Conservation (phyloP, 2,888 invertebrate genomes). For the Acleris sparsana region DNA sequence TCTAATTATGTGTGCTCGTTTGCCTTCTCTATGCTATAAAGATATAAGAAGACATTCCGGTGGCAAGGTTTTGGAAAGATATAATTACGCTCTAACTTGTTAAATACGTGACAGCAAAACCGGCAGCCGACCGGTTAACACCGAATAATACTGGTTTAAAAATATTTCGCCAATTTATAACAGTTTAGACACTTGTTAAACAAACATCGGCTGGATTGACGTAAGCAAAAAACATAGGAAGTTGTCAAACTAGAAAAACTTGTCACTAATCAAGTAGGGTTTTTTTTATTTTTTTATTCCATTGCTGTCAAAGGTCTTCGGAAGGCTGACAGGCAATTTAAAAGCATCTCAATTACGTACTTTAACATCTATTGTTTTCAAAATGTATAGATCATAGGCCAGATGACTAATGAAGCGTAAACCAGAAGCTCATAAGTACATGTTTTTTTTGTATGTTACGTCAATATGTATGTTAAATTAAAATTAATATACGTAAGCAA, state of each 20-base stretch:
- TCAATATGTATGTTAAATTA: too few relatives aligned
- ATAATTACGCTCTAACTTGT: not conserved
- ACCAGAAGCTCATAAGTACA: too few relatives aligned
- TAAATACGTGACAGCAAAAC: not conserved
- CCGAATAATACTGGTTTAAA: not conserved
- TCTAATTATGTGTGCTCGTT: too few relatives aligned
- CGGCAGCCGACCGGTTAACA: not conserved
- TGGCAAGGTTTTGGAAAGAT: not conserved
- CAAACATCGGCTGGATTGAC: constrained; percentile 1
- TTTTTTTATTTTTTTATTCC: not conserved
- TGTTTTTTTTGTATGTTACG: too few relatives aligned
- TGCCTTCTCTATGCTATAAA: too few relatives aligned
- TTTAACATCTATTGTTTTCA: too few relatives aligned
- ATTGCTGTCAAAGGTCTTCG: not conserved
- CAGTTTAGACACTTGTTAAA: constrained; percentile 14
- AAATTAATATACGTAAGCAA: too few relatives aligned
- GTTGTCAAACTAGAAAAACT: not conserved
- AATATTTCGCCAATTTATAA: not conserved
- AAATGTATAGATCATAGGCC: too few relatives aligned
- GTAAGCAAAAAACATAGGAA: not conserved
- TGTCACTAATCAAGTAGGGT: not conserved
- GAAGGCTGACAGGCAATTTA: too few relatives aligned
- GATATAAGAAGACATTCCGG: not conserved
- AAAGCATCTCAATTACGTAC: too few relatives aligned
- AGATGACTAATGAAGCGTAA: too few relatives aligned